Evolutionary conservation across 2,113 vertebrate genomes (phyloP), one percentile per base, ranked within the genome.

Genomic region (Tychaedon coryphoeus): DNA sequence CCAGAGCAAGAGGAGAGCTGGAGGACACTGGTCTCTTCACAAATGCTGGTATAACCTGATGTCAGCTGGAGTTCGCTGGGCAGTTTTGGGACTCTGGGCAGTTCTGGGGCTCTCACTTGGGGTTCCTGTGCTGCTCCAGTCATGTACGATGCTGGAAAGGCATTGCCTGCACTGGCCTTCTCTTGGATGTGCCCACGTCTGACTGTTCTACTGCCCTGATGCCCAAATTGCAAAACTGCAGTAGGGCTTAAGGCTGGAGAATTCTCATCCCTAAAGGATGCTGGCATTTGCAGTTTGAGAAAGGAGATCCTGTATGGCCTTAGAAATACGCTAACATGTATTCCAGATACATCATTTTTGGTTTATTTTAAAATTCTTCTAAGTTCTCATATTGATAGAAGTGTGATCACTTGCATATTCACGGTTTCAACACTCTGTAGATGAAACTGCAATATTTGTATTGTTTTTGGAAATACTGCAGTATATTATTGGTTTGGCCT

Each of bases 131-230:
- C 64, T 88, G 71, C 36, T 90, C 12, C 12, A 26, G 38, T 81
- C 50, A 29, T 0, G 1, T 42, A 2, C 1, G 0, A 0, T 47
- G 12, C 22, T 71, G n/a, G 57, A 84, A 76, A 47, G 5, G 5
- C 10, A 3, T 76, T 85, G 42, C 33, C 17, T 48, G n/a, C 38
- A 13, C 9, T 61, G 53, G n/a, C 42, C 26, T 92, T 81, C 18
- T 26, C 9, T 23, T 73, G 60, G 40, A 45, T 6, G 1, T 92
- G 40, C 57, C 48, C 8, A 2, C 1, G 3, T 45, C 3, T 20
- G 47, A 31, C 7, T 5, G 29, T 47, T 89, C 7, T 56, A 4
- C 19, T 71, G 60, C 40, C 56, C 51, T 75, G 67, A 48, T 3
- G 16, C 25, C 77, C 20, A 47, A 24, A 33, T 26, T 73, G 58